Percentiles rank a stretch among this genome's conserved stretches.
phyloP scores from a whole-genome alignment of 2,888 invertebrate species.

The Octonoba sinensis region DNA sequence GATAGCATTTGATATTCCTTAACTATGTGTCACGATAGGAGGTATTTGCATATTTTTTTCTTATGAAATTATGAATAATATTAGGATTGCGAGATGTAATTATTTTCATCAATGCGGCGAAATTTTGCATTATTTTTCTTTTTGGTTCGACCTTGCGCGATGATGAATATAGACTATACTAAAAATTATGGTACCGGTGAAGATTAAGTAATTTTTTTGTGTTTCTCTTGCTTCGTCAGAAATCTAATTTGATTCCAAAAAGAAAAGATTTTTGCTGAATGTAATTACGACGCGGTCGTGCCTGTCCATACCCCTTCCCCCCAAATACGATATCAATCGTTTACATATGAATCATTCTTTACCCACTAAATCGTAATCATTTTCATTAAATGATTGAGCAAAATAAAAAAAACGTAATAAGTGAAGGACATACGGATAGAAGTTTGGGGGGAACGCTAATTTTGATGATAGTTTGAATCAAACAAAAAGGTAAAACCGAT shows the following conservation, averaged over 20 bases:
- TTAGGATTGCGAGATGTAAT: too few species aligned
- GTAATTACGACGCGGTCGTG: conserved; percentile 14
- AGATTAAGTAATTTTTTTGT: neutral
- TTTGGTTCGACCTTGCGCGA: neutral
- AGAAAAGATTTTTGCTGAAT: neutral
- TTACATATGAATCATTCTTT: conserved; percentile 11
- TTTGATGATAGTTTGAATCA: too few species aligned
- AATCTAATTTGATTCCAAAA: neutral
- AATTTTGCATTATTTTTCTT: neutral
- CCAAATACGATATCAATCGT: neutral
- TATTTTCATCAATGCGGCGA: too few species aligned
- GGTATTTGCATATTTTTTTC: too few species aligned
- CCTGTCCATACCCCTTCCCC: neutral
- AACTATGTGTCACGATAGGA: too few species aligned
- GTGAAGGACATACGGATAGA: neutral
- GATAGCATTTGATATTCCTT: too few species aligned
- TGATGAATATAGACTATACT: neutral
- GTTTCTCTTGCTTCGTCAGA: neutral
- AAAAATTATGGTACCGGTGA: conserved; percentile 6
- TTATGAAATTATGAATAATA: too few species aligned
- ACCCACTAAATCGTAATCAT: conserved; percentile 2
- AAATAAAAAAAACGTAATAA: neutral
- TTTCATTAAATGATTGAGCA: conserved; percentile 12
- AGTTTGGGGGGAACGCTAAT: too few species aligned
- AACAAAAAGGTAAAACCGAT: too few species aligned